Evolutionary conservation across 2,113 vertebrate species (phyloP).

Genomic region (Bubalus kerabau): DNA sequence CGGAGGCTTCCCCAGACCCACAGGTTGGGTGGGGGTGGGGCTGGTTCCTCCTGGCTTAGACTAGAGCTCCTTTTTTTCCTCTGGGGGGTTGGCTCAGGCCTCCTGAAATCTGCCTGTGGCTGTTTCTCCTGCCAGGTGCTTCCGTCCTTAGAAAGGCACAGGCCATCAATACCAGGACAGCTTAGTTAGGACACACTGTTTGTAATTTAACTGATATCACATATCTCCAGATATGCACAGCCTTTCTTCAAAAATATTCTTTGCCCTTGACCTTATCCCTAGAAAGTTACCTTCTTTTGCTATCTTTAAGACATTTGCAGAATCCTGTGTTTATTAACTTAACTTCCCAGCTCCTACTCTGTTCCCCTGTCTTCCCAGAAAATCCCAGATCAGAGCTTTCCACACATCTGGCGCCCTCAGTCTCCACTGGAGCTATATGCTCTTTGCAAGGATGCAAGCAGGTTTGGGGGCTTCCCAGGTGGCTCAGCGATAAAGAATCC

Average conservation of each 20-base stretch:
- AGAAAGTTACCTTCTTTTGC: too few species aligned
- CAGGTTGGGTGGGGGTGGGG: not conserved
- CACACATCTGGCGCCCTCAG: not conserved
- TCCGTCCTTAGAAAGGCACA: not conserved
- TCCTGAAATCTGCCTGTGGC: not conserved
- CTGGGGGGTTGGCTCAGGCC: not conserved
- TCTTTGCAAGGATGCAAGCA: not conserved
- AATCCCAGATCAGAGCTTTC: not conserved
- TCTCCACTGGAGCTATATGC: not conserved
- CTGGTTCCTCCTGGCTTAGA: not conserved
- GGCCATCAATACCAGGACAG: not conserved
- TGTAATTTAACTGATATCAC: not conserved
- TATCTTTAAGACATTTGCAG: not conserved
- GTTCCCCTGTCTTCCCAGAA: not conserved
- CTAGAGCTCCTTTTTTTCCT: not conserved
- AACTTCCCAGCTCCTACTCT: not conserved
- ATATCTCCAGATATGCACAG: not conserved
- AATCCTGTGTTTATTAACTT: not conserved
- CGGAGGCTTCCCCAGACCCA: not conserved
- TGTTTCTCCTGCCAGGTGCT: not conserved
- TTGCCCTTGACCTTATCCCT: not conserved
- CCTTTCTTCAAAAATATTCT: not conserved
- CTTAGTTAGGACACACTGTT: not conserved
- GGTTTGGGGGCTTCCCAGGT: not conserved
- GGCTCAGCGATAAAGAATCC: not conserved